Evolutionary conservation across 2,888 invertebrate genomes (phyloP).

Genomic region (Strigamia transsilvanica): DNA sequence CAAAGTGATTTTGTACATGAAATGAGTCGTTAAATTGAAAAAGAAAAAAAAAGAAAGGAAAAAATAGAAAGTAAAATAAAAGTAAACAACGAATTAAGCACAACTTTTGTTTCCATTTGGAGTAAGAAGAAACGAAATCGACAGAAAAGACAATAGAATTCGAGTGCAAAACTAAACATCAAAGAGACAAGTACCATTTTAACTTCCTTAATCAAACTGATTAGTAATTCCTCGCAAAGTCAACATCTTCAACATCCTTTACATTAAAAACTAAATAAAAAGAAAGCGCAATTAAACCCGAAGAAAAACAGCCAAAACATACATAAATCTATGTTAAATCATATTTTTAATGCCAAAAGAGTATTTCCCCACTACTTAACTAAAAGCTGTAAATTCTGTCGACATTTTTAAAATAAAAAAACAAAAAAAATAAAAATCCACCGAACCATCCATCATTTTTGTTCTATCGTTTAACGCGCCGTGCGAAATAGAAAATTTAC

Average conservation of each 20-base stretch:
- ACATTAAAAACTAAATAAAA: background rate
- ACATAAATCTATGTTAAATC: background rate
- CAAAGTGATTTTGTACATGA: slow-evolving; percentile 6
- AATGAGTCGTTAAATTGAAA: slow-evolving; percentile 14
- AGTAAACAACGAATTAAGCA: slow-evolving; percentile 16
- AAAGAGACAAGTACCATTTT: slow-evolving; percentile 6
- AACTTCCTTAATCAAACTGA: slow-evolving; percentile 44
- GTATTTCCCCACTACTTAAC: background rate
- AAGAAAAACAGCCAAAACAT: background rate
- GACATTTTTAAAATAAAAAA: background rate
- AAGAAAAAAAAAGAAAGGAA: background rate
- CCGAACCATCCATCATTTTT: slow-evolving; percentile 35
- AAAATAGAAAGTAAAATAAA: background rate
- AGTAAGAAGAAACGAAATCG: slow-evolving; percentile 12
- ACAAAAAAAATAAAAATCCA: background rate
- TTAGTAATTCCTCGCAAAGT: background rate
- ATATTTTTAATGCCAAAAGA: slow-evolving; percentile 8
- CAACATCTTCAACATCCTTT: slow-evolving; percentile 8
- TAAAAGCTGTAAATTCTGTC: slow-evolving; percentile 17
- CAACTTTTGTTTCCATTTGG: background rate
- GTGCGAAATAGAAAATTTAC: slow-evolving; percentile 31
- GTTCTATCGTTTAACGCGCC: slow-evolving; percentile 36
- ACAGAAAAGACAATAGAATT: slow-evolving; percentile 9
- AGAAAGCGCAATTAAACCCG: background rate
- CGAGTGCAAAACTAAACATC: background rate